Base-by-base conservation (phyloP, 2,113 vertebrate genomes). In the Mormyrus lacerda region DNA sequence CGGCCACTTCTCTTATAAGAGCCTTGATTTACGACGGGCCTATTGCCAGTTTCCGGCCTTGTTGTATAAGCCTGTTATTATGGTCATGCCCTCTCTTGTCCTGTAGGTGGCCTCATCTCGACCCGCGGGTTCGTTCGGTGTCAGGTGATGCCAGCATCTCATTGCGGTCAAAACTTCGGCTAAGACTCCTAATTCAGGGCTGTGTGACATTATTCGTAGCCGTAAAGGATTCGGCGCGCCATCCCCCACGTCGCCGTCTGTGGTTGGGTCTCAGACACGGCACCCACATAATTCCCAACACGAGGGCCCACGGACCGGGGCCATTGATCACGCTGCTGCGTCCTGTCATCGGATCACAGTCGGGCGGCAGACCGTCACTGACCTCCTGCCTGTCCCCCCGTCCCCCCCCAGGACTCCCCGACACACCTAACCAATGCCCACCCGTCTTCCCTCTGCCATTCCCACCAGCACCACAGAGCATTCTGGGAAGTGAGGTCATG, bases 321-420 rank as follows among this genome's bases (percentile, higher is more conserved):
- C 94, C 95, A 96, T 96, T 96, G 96, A 96, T 96, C 96, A 96
- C 95, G 93, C 90, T 92, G 93, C 95, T 94, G 93, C 94, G 94
- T 95, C 95, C 95, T 96, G 96, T 96, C 96, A 95, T 93, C 91
- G 91, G 93, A 94, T 93, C 95, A 95, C 94, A 96, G 95, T 95
- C 95, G 95, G 95, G 94, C 94, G 93, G 92, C 91, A 89, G 91
- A 91, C 91, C 91, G 85, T 90, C 90, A 47, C 89, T 86, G 47
- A 89, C 88, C 73, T 79, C 35, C 73, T 39, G 31, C 45, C 47
- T 21, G 24, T 51, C 31, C 31, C 31, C 79, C 76, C 50, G 92
- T 91, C 92, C 91, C 91, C 93, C 89, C 88, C 42, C 88, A 79
- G 69, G 91, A 91, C 89, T 89, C 93, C 92, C 89, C 90, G 76